Percentiles rank a stretch among this genome's conserved stretches.
Conservation (phyloP, 2,113 vertebrate genomes). For the Holacanthus passer region DNA sequence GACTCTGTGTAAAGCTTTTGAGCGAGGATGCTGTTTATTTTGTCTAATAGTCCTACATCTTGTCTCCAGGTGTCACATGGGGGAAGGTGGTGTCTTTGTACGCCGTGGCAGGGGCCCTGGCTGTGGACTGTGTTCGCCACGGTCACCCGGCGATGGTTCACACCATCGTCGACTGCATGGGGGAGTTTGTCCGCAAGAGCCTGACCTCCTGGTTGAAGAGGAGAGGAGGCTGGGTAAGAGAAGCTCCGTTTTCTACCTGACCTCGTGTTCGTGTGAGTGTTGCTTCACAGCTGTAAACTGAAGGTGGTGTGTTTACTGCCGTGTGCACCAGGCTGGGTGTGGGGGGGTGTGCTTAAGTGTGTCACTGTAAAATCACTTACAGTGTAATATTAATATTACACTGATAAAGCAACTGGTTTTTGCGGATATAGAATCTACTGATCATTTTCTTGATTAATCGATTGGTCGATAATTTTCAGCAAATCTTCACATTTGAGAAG, state of each 20-base stretch:
- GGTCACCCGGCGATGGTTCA: constrained; percentile 93
- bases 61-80: constrained; percentile 92
- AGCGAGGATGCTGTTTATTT: neutral
- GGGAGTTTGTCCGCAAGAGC: constrained; percentile 96
- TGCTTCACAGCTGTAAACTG: neutral
- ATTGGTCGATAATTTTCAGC: neutral
- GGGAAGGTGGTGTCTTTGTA: constrained; percentile 97
- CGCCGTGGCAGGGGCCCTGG: constrained; percentile 91
- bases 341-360: neutral
- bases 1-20: neutral
- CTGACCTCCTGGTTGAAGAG: constrained; percentile 91
- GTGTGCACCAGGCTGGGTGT: neutral
- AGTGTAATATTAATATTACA: too few relatives aligned
- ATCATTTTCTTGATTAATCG: neutral
- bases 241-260: neutral
- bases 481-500: too few relatives aligned
- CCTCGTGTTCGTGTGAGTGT: neutral
- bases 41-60: neutral
- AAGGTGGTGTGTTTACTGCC: neutral
- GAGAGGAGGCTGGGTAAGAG: constrained; percentile 96
- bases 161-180: constrained; percentile 95
- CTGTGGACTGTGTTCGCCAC: constrained; percentile 93
- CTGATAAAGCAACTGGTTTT: too few relatives aligned
- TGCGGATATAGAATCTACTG: neutral
- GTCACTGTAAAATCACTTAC: neutral